Percentiles rank a stretch among this genome's conserved stretches.
These are phyloP conservation scores for Pseudomugil gertrudae DNA, from an alignment of 2,797 vertebrate species.

Conservation along the genomic window DNA sequence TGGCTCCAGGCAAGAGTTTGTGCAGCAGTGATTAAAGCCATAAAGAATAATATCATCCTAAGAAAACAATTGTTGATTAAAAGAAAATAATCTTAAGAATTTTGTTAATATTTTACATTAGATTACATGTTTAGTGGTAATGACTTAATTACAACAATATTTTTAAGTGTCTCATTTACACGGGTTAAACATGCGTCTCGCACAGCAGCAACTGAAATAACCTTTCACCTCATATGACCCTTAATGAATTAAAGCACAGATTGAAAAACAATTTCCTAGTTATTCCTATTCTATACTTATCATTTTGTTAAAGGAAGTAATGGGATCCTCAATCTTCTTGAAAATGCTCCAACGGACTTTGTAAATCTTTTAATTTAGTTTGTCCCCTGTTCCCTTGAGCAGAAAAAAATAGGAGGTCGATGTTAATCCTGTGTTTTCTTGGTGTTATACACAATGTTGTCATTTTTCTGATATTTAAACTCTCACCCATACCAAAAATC, in stretches of 20 bases:
- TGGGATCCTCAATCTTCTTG: background rate
- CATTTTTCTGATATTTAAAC: background rate
- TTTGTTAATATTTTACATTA: background rate
- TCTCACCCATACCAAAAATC: background rate
- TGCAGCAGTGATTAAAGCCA: background rate
- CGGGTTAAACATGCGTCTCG: background rate
- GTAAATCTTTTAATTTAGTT: background rate
- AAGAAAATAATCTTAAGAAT: background rate
- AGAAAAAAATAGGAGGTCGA: no score
- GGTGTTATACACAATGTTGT: background rate
- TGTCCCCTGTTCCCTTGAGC: no score
- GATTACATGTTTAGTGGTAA: background rate
- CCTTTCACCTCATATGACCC: background rate
- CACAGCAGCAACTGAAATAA: background rate
- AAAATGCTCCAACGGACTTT: background rate
- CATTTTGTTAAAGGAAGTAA: background rate
- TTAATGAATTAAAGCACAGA: background rate
- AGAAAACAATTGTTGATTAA: background rate
- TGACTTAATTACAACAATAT: background rate
- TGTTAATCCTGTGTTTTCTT: background rate
- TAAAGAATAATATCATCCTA: background rate
- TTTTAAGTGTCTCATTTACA: background rate
- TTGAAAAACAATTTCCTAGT: no score
- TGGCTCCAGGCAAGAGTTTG: background rate
- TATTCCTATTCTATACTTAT: background rate